Base-by-base conservation (phyloP, 2,888 invertebrate genomes). In the Nysson spinosus region DNA sequence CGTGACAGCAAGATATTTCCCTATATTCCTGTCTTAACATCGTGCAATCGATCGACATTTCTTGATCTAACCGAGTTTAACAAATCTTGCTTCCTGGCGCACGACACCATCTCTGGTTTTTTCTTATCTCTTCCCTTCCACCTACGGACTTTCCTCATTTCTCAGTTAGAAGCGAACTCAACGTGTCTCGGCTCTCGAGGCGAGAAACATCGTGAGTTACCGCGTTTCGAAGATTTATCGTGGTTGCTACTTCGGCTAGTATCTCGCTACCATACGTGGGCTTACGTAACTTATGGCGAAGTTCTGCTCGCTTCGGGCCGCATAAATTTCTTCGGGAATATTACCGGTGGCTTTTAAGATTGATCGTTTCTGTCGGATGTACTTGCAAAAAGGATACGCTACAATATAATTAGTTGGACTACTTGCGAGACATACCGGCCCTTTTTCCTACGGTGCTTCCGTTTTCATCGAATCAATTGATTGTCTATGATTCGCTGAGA, bases 11-110 rank as follows among this genome's bases (percentile, higher is more conserved):
- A 71, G 64, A 71, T 62, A 68, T 67, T 67, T 74, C 64, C 62
- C 62, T 57, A 50, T 51, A 63, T 70, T 55, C 49, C 51, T 40
- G 42, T 64, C 20, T 6, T 19, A 20, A 9, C 9, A 16, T 11
- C 75, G 67, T 61, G 67, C 73, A 52, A 75, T 74, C 73, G 71
- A 71, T 70, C 75, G 67, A 55, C 62, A 68, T 71, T 58, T 50
- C 47, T 42, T 54, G 69, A 69, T 73, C 55, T 44, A 40, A 40
- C 26, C 49, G 32, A 30, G 17, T 73, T 52, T 44, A 40, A 40
- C 26, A 44, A 28, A 30, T 14, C 26, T 44, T 22, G 57, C 49
- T 73, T 66, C 70, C 61, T 64, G 55, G 51, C 55, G 63, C 63
- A 64, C 60, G 69, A 72, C 64, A 70, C 51, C 56, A 35, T 39